Conservation (phyloP, 2,113 vertebrate species). For the Aegypius monachus region DNA sequence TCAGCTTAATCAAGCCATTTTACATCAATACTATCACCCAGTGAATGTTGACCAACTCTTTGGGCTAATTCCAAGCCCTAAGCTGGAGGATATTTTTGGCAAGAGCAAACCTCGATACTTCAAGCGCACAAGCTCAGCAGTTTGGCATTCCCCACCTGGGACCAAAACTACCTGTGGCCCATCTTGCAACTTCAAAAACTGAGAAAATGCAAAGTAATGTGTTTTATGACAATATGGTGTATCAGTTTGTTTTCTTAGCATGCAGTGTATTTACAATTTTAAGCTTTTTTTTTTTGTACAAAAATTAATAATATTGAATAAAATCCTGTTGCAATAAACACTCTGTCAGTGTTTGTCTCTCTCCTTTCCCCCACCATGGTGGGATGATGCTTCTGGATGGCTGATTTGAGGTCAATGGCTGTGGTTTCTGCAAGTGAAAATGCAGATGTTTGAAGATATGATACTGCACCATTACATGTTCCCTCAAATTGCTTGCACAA, state of each 20-base stretch:
- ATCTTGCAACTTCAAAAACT: conserved; percentile 48
- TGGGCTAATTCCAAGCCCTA: conserved; percentile 77
- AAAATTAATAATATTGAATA: not conserved
- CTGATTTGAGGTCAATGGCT: fast-evolving
- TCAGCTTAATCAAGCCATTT: conserved; percentile 79
- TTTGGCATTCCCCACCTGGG: conserved; percentile 86
- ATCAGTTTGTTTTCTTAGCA: not conserved
- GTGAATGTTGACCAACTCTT: conserved; percentile 75
- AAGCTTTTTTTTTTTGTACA: not conserved
- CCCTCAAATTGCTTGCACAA: fast-evolving
- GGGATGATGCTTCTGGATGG: not conserved
- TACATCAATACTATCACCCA: conserved; percentile 88
- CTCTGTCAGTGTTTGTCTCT: fast-evolving
- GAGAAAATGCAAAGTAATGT: not conserved
- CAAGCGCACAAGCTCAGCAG: conserved; percentile 94
- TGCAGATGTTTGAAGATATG: fast-evolving
- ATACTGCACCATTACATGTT: fast-evolving
- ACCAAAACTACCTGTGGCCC: not conserved
- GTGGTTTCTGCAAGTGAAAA: not conserved
- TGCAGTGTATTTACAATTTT: not conserved
- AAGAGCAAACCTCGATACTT: conserved; percentile 93
- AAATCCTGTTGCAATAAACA: not conserved
- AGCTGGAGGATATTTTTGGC: conserved; percentile 87
- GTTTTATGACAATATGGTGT: fast-evolving
- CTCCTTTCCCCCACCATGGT: fast-evolving